These are phyloP conservation scores for Caenorhabditis tropicalis DNA, from an alignment of 1,140 invertebrate genomes.

Conservation along the genomic window DNA sequence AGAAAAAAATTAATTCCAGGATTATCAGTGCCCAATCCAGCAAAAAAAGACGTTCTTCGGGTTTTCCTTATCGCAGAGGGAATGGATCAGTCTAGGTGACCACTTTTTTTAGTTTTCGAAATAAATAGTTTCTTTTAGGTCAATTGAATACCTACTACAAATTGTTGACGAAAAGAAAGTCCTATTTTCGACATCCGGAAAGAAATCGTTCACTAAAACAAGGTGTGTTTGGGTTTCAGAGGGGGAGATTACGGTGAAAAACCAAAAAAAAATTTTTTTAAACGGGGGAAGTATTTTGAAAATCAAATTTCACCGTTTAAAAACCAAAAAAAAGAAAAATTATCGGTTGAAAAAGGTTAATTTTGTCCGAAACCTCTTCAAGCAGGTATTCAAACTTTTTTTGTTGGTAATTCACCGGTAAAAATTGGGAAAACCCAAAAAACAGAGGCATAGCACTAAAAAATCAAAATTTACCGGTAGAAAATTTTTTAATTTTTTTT, in stretches of 20 bases:
- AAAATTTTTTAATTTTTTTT: too few species aligned
- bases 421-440: too few species aligned
- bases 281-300: too few species aligned
- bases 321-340: too few species aligned
- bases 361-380: too few species aligned
- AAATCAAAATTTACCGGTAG: too few species aligned
- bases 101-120: not conserved
- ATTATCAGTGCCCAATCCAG: not conserved
- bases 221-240: slow-evolving; percentile 59
- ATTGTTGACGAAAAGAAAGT: slow-evolving; percentile 72
- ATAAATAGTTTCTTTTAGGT: slow-evolving; percentile 43
- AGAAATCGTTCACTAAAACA: slow-evolving; percentile 74
- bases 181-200: slow-evolving; percentile 72
- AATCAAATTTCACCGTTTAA: too few species aligned
- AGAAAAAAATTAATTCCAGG: not conserved
- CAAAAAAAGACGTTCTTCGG: slow-evolving; percentile 58
- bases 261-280: too few species aligned
- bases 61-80: slow-evolving; percentile 72
- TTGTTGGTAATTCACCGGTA: too few species aligned
- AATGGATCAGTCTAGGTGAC: slow-evolving; percentile 72
- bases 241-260: not conserved
- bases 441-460: too few species aligned
- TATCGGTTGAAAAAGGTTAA: too few species aligned
- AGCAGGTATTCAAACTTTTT: too few species aligned
- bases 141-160: slow-evolving; percentile 73